These are phyloP conservation scores for Sturnus vulgaris DNA, from an alignment of 2,113 vertebrate species.

Conservation along the genomic window DNA sequence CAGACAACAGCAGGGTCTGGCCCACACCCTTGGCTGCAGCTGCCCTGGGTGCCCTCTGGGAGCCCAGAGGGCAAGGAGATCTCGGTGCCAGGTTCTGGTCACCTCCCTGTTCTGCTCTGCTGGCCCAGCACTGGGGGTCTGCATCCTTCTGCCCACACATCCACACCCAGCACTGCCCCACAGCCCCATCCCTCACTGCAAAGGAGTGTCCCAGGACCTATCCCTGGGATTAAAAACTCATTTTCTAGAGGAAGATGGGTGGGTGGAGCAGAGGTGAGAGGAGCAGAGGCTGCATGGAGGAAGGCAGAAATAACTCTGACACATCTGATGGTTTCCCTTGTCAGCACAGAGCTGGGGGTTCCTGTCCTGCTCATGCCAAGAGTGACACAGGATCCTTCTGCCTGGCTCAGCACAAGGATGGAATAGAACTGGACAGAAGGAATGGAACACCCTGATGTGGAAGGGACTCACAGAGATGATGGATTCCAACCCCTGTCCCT, in stretches of 20 bases:
- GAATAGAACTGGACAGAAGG: not conserved
- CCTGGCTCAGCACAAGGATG: not conserved
- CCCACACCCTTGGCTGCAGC: not conserved
- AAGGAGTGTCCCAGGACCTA: not conserved
- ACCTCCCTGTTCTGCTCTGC: fast-evolving
- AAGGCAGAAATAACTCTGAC: not conserved
- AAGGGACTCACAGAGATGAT: fast-evolving
- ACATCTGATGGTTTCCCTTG: not conserved
- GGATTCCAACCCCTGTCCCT: fast-evolving
- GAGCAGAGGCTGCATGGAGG: not conserved
- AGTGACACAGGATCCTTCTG: not conserved
- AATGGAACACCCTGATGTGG: not conserved
- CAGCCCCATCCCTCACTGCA: not conserved
- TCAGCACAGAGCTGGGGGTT: not conserved
- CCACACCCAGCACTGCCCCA: not conserved
- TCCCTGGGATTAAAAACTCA: not conserved
- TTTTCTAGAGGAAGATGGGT: not conserved
- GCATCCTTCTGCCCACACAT: not conserved
- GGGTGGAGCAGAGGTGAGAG: not conserved
- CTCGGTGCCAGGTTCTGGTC: fast-evolving
- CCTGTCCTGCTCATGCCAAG: not conserved
- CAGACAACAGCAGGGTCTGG: not conserved
- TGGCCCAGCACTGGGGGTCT: not conserved
- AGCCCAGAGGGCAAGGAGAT: not conserved
- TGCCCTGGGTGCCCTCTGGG: fast-evolving